Percentiles rank a stretch among this genome's conserved stretches.
Evolutionary conservation across 2,888 invertebrate genomes (phyloP).

Genomic region (Metopia argyrocephala): DNA sequence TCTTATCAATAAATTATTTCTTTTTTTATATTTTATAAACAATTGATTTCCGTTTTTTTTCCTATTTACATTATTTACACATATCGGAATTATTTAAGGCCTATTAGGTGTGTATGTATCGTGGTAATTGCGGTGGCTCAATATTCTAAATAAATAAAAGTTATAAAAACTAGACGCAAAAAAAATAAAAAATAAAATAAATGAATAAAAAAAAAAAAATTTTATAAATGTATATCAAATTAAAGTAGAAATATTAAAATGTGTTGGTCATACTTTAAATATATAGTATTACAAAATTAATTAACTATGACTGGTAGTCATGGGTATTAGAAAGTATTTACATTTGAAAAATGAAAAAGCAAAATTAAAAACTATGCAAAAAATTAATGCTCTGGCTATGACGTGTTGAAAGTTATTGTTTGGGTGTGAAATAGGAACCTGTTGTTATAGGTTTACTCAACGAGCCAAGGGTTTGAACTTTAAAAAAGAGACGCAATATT

Average conservation of each 20-base stretch:
- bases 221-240: not conserved
- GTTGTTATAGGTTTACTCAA: too few relatives aligned
- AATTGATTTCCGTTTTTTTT: not conserved
- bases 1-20: constrained; percentile 37
- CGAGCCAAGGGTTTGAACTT: too few relatives aligned
- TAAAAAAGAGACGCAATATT: too few relatives aligned
- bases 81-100: not conserved
- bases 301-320: not conserved
- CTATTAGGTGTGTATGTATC: not conserved
- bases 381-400: too few relatives aligned
- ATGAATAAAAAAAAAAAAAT: not conserved
- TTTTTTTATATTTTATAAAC: not conserved
- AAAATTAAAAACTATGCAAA: too few relatives aligned
- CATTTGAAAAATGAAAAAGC: not conserved
- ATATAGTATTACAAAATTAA: not conserved
- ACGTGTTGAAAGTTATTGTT: not conserved
- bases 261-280: not conserved
- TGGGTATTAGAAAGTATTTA: constrained; percentile 9
- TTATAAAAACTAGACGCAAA: not conserved
- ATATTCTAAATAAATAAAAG: not conserved
- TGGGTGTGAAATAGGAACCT: too few relatives aligned
- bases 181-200: not conserved
- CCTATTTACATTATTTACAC: not conserved
- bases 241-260: not conserved
- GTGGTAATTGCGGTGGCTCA: not conserved